Percentiles rank a stretch among this genome's conserved stretches.
phyloP scores from a whole-genome alignment of 2,888 invertebrate genomes.

The Harmothoe impar region DNA sequence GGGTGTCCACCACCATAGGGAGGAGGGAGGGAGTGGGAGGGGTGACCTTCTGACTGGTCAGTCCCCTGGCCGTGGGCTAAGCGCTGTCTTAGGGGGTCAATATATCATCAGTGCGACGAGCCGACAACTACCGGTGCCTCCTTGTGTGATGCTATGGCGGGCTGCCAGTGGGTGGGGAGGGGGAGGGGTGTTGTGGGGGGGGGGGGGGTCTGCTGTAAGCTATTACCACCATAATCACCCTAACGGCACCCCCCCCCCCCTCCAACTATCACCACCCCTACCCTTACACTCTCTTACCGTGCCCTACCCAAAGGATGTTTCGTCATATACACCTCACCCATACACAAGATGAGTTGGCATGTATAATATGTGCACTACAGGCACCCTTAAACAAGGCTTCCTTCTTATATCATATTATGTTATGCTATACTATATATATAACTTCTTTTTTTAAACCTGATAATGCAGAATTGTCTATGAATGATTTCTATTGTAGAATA shows the following conservation, averaged over 20 bases:
- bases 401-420: too few species aligned
- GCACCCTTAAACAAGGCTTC: too few species aligned
- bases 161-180: neutral
- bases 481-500: too few species aligned
- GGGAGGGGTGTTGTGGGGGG: conserved; percentile 27
- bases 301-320: neutral
- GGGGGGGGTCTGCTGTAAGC: neutral
- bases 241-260: neutral
- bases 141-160: neutral
- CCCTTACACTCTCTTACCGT: neutral
- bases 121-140: neutral
- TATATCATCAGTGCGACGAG: conserved; percentile 5
- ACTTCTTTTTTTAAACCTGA: too few species aligned
- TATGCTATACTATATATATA: too few species aligned
- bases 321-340: too few species aligned
- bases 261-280: neutral
- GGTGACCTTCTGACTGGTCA: neutral
- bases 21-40: neutral
- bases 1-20: conserved; percentile 10
- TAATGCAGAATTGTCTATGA: too few species aligned
- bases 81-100: conserved; percentile 29
- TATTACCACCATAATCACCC: neutral
- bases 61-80: conserved; percentile 2
- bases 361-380: too few species aligned
- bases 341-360: too few species aligned